Base-by-base conservation (phyloP, 2,888 invertebrate species). In the Antitype chi region DNA sequence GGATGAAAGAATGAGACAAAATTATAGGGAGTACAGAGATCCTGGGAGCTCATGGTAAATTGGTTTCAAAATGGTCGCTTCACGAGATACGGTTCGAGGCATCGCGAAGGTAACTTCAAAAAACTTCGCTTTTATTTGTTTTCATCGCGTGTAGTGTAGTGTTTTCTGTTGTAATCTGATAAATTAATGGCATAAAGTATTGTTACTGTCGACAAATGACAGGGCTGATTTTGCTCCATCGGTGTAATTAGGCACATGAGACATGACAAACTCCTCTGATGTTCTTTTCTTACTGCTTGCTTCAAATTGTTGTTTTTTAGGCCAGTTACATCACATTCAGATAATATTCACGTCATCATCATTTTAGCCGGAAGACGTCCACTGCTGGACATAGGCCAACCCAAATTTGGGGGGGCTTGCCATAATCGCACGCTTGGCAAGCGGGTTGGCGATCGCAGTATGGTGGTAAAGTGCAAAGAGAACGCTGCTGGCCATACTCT, bases 61-160 rank as follows among this genome's bases (percentile, higher is more conserved):
- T 78, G 81, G 80, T 76, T 76, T 43, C 2, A 15, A 60, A 78
- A 78, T 75, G 63, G 70, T 78, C 52, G 74, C 57, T 69, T 15
- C 64, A 52, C 66, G 68, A 76, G 82, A 67, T 87, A 76, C 64
- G 63, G 38, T 64, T 43, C 28, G 74, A 79, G 75, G 71, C 70
- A 84, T 74, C 64, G 76, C 49, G 43, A 60, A 71, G 53, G 74
- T 74, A 85, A 85, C 71, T 87, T 81, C 47, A 78, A 53, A 67
- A 81, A 89, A 90, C 80, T 86, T 82, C 11, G 63, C 49, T 79
- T 86, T 87, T 89, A 85, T 89, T 88, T 90, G 81, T 85, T 85
- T 85, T 69, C 76, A 74, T 79, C 76, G 72, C 69, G 59, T 76
- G 76, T 81, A 76, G 69, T 74, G 69, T 74, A 78, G 74, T 85